These are phyloP conservation scores for Aelia acuminata DNA, from an alignment of 2,888 invertebrate genomes.

Conservation along the genomic window DNA sequence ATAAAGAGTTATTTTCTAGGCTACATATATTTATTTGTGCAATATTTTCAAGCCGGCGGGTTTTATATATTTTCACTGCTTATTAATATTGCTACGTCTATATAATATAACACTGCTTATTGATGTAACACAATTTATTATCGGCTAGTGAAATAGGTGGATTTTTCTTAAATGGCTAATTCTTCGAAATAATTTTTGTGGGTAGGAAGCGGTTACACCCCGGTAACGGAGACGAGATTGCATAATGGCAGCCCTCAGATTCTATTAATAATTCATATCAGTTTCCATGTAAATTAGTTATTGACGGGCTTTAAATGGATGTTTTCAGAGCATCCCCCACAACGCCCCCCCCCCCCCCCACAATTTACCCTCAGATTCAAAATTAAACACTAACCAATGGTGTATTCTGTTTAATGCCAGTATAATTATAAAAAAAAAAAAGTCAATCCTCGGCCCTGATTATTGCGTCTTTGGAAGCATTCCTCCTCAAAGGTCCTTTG, in stretches of 20 bases:
- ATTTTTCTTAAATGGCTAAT: not conserved
- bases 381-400: not conserved
- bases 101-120: too few relatives aligned
- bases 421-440: not conserved
- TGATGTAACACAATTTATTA: too few relatives aligned
- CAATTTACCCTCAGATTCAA: not conserved
- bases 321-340: not conserved
- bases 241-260: not conserved
- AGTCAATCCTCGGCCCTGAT: not conserved
- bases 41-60: too few relatives aligned
- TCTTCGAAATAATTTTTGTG: not conserved
- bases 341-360: not conserved
- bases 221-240: not conserved
- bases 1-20: too few relatives aligned
- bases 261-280: slow-evolving; percentile 16
- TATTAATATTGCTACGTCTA: too few relatives aligned
- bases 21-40: too few relatives aligned
- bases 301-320: not conserved
- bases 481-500: not conserved
- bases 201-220: not conserved
- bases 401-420: not conserved
- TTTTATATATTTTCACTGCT: too few relatives aligned
- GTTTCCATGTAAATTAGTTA: slow-evolving; percentile 21
- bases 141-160: too few relatives aligned
- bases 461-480: not conserved